Percentiles rank a stretch among this genome's conserved stretches.
Evolutionary conservation across 2,888 invertebrate species (phyloP).

Genomic region (Cheilosia soror): DNA sequence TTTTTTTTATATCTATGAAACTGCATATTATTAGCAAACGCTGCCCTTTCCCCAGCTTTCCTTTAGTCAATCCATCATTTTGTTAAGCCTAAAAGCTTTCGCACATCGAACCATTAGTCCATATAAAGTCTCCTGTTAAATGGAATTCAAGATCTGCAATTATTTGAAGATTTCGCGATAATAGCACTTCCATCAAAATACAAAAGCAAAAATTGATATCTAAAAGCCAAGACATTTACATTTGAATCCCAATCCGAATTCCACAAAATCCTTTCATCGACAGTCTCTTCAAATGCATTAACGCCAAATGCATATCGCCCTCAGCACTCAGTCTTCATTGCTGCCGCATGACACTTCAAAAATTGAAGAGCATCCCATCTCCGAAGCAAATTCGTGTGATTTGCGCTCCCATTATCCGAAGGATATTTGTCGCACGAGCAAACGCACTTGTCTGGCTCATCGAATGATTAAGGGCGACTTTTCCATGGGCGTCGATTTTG

Average conservation of each 20-base stretch:
- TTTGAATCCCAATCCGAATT: slow-evolving; percentile 11
- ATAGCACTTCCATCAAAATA: neutral
- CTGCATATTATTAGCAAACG: too few relatives aligned
- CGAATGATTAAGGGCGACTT: slow-evolving; percentile 57
- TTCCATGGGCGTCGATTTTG: slow-evolving; percentile 20
- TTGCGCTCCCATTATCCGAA: slow-evolving; percentile 48
- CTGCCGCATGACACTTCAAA: slow-evolving; percentile 60
- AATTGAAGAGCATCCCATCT: slow-evolving; percentile 55
- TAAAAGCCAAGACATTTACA: slow-evolving; percentile 6
- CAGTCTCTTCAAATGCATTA: slow-evolving; percentile 63
- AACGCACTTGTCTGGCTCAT: slow-evolving; percentile 73
- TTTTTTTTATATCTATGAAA: too few relatives aligned
- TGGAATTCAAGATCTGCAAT: neutral
- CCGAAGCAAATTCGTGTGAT: slow-evolving; percentile 30
- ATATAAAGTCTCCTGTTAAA: neutral
- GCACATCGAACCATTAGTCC: neutral
- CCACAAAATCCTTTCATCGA: slow-evolving; percentile 25
- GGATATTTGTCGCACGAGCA: slow-evolving; percentile 72
- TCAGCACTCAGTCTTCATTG: slow-evolving; percentile 14
- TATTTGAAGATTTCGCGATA: neutral
- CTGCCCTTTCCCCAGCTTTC: too few relatives aligned
- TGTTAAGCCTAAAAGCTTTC: neutral
- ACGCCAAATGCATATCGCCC: slow-evolving; percentile 52
- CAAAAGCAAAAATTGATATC: slow-evolving; percentile 20
- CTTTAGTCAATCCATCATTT: neutral